Evolutionary conservation across 2,797 vertebrate species (phyloP), one percentile per base, ranked within the genome.

Genomic region (Siniperca scherzeri): DNA sequence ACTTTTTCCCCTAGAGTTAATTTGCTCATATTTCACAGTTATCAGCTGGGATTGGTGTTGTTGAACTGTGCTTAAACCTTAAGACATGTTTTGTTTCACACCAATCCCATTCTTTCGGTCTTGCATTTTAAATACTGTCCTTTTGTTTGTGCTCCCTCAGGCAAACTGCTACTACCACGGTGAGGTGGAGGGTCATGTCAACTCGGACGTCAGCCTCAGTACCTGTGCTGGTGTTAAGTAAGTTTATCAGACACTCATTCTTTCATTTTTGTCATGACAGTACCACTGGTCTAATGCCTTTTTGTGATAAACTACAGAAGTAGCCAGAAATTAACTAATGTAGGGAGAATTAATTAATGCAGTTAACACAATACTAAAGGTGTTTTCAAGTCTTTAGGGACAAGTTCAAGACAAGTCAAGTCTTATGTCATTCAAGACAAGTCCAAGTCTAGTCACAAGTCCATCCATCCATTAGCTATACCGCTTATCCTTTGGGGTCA

Each of bases 81-180:
- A 73, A 82, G 55, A 48, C 33, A 1, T 74, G 62, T 84, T 68
- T 68, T 21, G 13, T 55, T 72, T 71, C 46, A 72, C 25, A 16
- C 38, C 19, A 22, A 9, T 44, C 17, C 16, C 13, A 22, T 36
- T 69, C 22, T 62, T 59, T 33, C 42, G 27, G 46, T 72, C 11
- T 66, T 77, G 17, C 70, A 48, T 67, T 67, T 73, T 60, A 64
- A 88, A 84, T 44, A 30, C 25, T 74, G 1, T 36, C 1, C 40
- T 76, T 80, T 44, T 70, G 7, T 87, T 44, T 87, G 48, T 84
- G 70, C 69, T 80, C 74, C 89, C 72, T 59, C 85, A 97, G 96
- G 86, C 86, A 61, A 96, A 97, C 93, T 97, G 96, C 91, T 96
- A 96, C 88, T 97, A 97, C 89, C 96, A 97, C 17, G 96, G 96